Evolutionary conservation across 2,888 invertebrate species (phyloP), one percentile per base, ranked within the genome.

Genomic region (Lasius fuliginosus): DNA sequence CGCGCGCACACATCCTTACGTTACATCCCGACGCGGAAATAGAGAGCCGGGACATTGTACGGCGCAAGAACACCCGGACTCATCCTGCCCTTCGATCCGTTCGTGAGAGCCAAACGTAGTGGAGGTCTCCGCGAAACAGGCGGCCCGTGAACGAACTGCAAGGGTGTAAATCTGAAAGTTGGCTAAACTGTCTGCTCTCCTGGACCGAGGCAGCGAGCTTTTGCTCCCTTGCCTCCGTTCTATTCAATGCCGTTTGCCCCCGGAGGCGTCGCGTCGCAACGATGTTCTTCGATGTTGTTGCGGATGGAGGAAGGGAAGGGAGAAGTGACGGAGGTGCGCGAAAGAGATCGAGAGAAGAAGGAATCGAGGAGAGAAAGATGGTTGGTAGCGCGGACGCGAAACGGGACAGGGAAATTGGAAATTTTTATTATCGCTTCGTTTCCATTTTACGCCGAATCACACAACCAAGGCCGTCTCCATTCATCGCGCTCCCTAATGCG

Each of bases 101-200:
- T 74, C 67, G 82, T 68, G 83, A 74, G 75, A 85, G 77, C 74
- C 77, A 73, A 89, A 85, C 88, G 85, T 86, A 83, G 83, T 82
- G 84, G 46, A 82, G 75, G 84, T 86, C 88, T 89, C 88, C 91
- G 87, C 89, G 90, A 87, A 93, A 88, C 88, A 92, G 90, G 86
- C 92, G 91, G 90, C 92, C 91, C 92, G 91, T 92, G 92, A 92
- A 93, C 92, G 89, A 92, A 92, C 90, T 92, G 92, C 89, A 88
- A 89, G 92, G 92, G 92, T 92, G 92, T 93, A 93, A 94, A 94
- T 94, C 93, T 92, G 90, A 93, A 93, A 92, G 93, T 93, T 93
- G 91, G 92, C 92, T 92, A 92, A 93, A 94, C 93, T 92, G 92
- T 93, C 92, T 92, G 88, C 90, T 86, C 89, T 88, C 76, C 71